Evolutionary conservation across 2,113 vertebrate genomes (phyloP), one percentile per base, ranked within the genome.

Genomic region (Cebus imitator): DNA sequence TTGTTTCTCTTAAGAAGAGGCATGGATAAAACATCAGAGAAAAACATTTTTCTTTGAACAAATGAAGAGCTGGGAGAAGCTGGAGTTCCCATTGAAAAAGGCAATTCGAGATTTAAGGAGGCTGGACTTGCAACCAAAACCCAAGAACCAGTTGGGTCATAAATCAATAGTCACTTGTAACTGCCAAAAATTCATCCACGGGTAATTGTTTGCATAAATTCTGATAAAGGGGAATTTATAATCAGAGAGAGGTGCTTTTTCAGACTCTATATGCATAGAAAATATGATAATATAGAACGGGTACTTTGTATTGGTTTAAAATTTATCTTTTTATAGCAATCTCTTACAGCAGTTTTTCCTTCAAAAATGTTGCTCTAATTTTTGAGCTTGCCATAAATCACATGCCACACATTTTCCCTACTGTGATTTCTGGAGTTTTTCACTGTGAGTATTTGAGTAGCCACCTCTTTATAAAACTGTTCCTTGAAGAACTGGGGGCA

Each of bases 361-460:
- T 79, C 5, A 64, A 37, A 79, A 91, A 91, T 79, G 37, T 48
- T 20, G 52, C 75, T 30, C 35, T 30, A 45, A 32, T 70, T 94
- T 79, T 82, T 82, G 35, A 86, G 37, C 20, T 81, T 92, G 66
- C n/a, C 27, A 52, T 73, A 83, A 87, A 48, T 8, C 1, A 43
- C 52, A 90, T 37, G 23, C 48, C 17, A 86, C n/a, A 92, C n/a
- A 78, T 79, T 88, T 91, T 88, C 27, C 48, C 43, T 57, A 40
- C 16, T 78, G 45, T 79, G 75, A 73, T 87, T 96, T 95, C 45
- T 20, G 68, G 64, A 89, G 48, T 45, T 86, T 85, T 86, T 78
- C 35, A 68, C 45, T 96, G 64, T 75, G 30, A 84, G 70, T 81
- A 70, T 84, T 75, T 80, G 66, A 70, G 27, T 23, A 82, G 0